A percentile compares a stretch with the other conserved stretches of the same genome.
These are phyloP conservation scores for Meganola albula DNA, from an alignment of 2,888 invertebrate genomes.

Conservation along the genomic window DNA sequence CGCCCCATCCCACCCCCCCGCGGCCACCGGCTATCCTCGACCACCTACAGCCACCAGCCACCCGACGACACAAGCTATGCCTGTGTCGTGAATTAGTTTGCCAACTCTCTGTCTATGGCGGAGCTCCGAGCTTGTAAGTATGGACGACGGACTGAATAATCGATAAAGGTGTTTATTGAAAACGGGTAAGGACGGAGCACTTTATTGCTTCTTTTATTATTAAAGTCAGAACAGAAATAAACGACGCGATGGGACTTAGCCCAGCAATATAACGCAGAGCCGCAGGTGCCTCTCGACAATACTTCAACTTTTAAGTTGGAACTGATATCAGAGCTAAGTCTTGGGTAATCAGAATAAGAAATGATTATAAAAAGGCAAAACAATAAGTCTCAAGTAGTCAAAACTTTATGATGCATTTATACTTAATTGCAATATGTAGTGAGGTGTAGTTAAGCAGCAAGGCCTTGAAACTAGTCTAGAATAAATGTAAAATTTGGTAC, in stretches of 20 bases:
- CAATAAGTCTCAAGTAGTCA: no score
- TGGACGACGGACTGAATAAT: constrained; percentile 75
- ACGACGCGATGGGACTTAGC: constrained; percentile 20
- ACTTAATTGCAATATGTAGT: no score
- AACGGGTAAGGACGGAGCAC: constrained; percentile 73
- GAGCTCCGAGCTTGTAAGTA: constrained; percentile 73
- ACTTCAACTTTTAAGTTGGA: no score
- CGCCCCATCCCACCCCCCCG: constrained; percentile 42
- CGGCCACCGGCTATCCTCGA: constrained; percentile 69
- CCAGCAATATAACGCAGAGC: constrained; percentile 7
- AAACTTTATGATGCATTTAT: no score
- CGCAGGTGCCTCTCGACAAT: no score
- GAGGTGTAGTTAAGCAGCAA: no score
- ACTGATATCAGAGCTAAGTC: no score
- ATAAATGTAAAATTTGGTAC: no score
- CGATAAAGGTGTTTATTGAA: constrained; percentile 79
- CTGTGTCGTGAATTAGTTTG: constrained; percentile 78
- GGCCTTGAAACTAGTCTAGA: no score
- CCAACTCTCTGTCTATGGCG: constrained; percentile 77
- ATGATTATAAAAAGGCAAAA: no score
- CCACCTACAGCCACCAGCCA: constrained; percentile 51
- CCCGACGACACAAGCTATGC: constrained; percentile 72
- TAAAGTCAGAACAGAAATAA: constrained; percentile 49
- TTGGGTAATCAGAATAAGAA: no score
- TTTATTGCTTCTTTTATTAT: constrained; percentile 76